phyloP scores from a whole-genome alignment of 2,797 vertebrate species.

The Peromyscus eremicus region DNA sequence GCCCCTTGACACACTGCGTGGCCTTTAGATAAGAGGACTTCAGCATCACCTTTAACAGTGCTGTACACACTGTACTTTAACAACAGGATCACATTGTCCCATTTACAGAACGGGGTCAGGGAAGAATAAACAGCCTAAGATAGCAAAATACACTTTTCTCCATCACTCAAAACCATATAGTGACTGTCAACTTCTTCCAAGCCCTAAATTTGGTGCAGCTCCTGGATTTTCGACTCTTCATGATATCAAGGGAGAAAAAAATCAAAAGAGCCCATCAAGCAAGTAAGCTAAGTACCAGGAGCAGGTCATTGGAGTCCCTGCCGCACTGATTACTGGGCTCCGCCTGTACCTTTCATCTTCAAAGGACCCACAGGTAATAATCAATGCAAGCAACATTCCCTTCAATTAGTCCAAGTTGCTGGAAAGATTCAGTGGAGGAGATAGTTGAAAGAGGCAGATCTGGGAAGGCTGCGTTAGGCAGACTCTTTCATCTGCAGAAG shows the following conservation, averaged over 20 bases:
- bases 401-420: conserved; percentile 35
- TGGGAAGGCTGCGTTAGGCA: background rate
- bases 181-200: background rate
- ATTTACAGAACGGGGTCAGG: background rate
- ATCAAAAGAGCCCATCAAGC: background rate
- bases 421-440: background rate
- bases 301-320: background rate
- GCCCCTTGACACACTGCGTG: background rate
- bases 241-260: conserved; percentile 10
- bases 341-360: conserved; percentile 69
- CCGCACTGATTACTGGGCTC: conserved; percentile 27
- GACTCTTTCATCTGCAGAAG: conserved; percentile 50
- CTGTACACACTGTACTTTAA: background rate
- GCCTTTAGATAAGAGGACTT: conserved; percentile 11
- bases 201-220: background rate
- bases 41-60: background rate
- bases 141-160: background rate
- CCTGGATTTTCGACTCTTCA: background rate
- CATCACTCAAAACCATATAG: background rate
- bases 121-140: background rate
- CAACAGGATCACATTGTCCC: background rate
- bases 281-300: background rate
- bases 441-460: conserved; percentile 33
- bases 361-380: conserved; percentile 67
- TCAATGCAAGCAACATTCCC: conserved; percentile 17